phyloP scores from a whole-genome alignment of 2,797 vertebrate genomes.

The Neosalanx taihuensis region DNA sequence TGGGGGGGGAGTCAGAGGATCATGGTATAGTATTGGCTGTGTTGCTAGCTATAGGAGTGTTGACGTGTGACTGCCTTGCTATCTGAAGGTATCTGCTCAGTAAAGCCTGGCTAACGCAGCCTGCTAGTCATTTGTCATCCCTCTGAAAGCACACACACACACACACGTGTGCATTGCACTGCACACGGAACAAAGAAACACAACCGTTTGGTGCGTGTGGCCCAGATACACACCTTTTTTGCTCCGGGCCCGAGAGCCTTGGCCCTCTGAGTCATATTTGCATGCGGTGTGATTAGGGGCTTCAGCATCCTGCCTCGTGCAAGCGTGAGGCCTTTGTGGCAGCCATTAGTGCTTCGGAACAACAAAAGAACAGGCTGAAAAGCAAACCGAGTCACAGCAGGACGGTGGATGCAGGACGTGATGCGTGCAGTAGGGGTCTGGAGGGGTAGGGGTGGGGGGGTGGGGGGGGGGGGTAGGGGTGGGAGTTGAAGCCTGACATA shows the following conservation, averaged over 20 bases:
- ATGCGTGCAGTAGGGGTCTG: not conserved
- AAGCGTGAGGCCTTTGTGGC: conserved; percentile 21
- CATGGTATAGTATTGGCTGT: not conserved
- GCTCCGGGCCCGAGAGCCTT: conserved; percentile 21
- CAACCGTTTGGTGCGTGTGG: no score
- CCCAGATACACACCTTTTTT: conserved; percentile 3
- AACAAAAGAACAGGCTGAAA: conserved; percentile 4
- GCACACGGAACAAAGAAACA: no score
- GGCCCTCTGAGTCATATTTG: conserved; percentile 35
- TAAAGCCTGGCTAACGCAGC: conserved; percentile 50
- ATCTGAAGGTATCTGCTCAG: conserved; percentile 56
- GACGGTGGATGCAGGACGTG: no score
- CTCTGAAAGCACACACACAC: conserved; percentile 48
- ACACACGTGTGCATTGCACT: conserved; percentile 12
- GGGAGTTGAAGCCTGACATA: no score
- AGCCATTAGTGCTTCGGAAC: conserved; percentile 33
- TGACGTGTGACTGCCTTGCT: conserved; percentile 59
- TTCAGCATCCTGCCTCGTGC: conserved; percentile 15
- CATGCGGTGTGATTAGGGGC: conserved; percentile 3
- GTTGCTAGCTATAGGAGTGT: conserved; percentile 6
- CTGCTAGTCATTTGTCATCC: conserved; percentile 50
- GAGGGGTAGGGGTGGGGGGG: not conserved
- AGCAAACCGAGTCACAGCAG: no score
- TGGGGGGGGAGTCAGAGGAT: not conserved
- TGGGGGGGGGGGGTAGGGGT: not conserved